Conservation (phyloP, 2,797 vertebrate species). For the Coregonus suidteri region DNA sequence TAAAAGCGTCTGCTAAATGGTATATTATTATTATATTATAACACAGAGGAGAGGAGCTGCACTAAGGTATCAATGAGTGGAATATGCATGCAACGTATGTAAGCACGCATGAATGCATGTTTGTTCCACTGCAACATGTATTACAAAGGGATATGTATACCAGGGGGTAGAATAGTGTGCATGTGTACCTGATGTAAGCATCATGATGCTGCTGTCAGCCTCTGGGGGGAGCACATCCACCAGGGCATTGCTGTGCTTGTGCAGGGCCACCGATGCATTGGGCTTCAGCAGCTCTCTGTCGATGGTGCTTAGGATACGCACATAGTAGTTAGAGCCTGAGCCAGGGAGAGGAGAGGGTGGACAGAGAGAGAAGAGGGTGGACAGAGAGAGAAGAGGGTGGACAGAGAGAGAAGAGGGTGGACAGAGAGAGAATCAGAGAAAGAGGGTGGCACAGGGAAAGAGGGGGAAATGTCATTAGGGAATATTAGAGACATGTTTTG, state of each 20-base stretch:
- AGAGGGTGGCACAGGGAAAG: too few relatives aligned
- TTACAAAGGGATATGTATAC: background rate
- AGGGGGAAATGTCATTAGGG: too few relatives aligned
- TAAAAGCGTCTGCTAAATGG: too few relatives aligned
- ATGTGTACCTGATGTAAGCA: constrained; percentile 87
- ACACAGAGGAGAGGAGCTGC: background rate
- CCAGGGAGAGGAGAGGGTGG: background rate
- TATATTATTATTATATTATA: too few relatives aligned
- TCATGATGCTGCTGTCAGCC: constrained; percentile 97
- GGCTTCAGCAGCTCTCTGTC: constrained; percentile 95
- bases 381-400: background rate
- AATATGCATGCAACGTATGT: background rate
- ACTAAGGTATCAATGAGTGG: background rate
- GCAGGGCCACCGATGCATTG: constrained; percentile 91
- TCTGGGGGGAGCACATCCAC: constrained; percentile 94
- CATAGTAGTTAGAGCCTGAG: constrained; percentile 93
- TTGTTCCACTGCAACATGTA: background rate
- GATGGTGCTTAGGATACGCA: constrained; percentile 94
- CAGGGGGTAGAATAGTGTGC: background rate
- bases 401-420: background rate
- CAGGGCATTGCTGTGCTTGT: constrained; percentile 95
- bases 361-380: constrained; percentile 14
- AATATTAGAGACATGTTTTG: too few relatives aligned
- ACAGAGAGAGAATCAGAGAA: too few relatives aligned
- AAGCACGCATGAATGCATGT: background rate